phyloP scores from a whole-genome alignment of 2,797 vertebrate genomes.

The Protonibea diacanthus region DNA sequence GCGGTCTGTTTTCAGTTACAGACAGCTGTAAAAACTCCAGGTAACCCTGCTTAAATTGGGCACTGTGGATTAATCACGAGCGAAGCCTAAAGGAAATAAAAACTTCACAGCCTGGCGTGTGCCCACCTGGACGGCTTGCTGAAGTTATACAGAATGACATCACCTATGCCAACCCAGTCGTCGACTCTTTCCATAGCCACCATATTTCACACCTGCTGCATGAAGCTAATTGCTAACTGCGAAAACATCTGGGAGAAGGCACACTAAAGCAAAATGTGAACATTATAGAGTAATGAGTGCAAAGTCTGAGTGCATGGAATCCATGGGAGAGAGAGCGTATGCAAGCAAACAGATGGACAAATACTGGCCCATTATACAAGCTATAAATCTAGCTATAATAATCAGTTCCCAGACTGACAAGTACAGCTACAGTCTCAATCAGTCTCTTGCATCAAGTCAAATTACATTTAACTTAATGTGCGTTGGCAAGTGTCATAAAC shows the following conservation, averaged over 20 bases:
- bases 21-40: conserved; percentile 78
- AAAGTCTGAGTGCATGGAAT: conserved; percentile 27
- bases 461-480: neutral
- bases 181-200: conserved; percentile 69
- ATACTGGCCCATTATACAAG: neutral
- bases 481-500: neutral
- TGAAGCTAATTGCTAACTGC: conserved; percentile 49
- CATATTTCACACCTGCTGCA: conserved; percentile 65
- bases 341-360: conserved; percentile 1
- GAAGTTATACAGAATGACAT: conserved; percentile 75
- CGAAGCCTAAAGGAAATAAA: conserved; percentile 69
- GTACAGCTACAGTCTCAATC: neutral
- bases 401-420: conserved; percentile 3
- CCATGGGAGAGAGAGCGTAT: neutral
- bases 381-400: neutral
- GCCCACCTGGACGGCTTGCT: conserved; percentile 54
- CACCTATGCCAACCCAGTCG: conserved; percentile 53
- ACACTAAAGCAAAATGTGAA: conserved; percentile 20
- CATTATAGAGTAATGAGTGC: conserved; percentile 15
- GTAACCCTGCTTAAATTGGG: conserved; percentile 70
- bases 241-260: conserved; percentile 45
- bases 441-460: neutral
- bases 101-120: conserved; percentile 66
- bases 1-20: conserved; percentile 72
- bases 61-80: conserved; percentile 70